Evolutionary conservation across 2,797 vertebrate species (phyloP).

Genomic region (Clamator glandarius): DNA sequence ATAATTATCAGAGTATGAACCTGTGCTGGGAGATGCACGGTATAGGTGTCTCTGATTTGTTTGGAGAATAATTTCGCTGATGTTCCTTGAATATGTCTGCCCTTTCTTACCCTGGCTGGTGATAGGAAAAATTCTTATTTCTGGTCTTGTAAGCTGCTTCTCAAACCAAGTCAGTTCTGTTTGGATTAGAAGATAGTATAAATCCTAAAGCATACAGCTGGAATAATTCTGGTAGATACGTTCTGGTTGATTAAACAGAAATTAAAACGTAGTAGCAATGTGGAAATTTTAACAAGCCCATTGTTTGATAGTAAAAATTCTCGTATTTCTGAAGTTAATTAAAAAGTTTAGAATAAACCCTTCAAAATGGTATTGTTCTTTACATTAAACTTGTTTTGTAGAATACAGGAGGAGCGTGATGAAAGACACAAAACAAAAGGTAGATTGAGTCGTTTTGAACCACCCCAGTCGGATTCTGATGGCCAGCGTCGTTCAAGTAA

Average conservation of each 20-base stretch:
- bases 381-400: constrained; percentile 65
- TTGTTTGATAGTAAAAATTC: not conserved
- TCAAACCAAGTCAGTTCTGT: not conserved
- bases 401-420: constrained; percentile 97
- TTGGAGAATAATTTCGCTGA: not conserved
- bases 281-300: not conserved
- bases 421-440: constrained; percentile 97
- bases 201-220: not conserved
- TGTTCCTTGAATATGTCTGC: not conserved
- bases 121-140: not conserved
- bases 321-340: not conserved
- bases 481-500: constrained; percentile 92
- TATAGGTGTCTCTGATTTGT: not conserved
- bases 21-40: not conserved
- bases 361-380: not conserved
- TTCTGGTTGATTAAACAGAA: not conserved
- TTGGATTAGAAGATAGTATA: not conserved
- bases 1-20: not conserved
- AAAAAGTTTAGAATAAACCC: not conserved
- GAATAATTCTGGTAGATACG: not conserved
- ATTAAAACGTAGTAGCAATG: not conserved
- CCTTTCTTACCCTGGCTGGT: not conserved
- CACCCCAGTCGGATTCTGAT: constrained; percentile 87
- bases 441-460: constrained; percentile 96
- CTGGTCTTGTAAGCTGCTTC: not conserved